These are phyloP conservation scores for Stegana nigrithorax DNA, from an alignment of 2,888 invertebrate species.

Conservation along the genomic window DNA sequence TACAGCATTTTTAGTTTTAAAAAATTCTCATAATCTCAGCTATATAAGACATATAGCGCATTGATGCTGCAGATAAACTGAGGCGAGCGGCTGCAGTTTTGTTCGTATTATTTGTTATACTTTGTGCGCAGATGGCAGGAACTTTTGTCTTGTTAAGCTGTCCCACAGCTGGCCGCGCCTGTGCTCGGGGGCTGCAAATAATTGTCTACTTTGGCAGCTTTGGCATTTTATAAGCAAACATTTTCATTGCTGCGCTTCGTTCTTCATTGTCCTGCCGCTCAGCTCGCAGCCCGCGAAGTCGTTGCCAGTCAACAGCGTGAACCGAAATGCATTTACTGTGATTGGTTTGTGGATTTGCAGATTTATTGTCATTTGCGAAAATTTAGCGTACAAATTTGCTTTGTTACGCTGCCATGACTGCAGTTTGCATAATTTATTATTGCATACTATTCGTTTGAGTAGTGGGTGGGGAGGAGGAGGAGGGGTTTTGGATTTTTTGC, in stretches of 20 bases:
- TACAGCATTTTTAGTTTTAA: no score
- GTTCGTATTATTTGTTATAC: no score
- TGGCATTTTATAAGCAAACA: constrained; percentile 36
- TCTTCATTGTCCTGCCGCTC: not conserved
- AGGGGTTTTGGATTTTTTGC: not conserved
- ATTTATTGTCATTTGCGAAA: constrained; percentile 46
- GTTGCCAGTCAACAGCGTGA: constrained; percentile 50
- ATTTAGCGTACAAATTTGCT: constrained; percentile 56
- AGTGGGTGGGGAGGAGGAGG: not conserved
- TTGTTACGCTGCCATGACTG: constrained; percentile 53
- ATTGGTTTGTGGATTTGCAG: constrained; percentile 51
- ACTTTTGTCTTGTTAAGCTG: no score
- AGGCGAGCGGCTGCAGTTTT: no score
- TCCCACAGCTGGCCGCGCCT: no score
- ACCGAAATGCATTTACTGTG: constrained; percentile 57
- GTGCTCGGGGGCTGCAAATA: constrained; percentile 58
- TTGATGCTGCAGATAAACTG: no score
- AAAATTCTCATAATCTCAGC: no score
- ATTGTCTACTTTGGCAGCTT: constrained; percentile 51
- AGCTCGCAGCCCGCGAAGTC: no score
- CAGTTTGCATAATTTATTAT: constrained; percentile 49
- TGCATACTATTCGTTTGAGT: constrained; percentile 20
- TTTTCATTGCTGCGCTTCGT: constrained; percentile 12
- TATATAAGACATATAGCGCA: no score
- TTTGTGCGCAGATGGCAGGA: no score